Evolutionary conservation across 2,113 vertebrate genomes (phyloP), one percentile per base, ranked within the genome.

Genomic region (Dunckerocampus dactyliophorus): DNA sequence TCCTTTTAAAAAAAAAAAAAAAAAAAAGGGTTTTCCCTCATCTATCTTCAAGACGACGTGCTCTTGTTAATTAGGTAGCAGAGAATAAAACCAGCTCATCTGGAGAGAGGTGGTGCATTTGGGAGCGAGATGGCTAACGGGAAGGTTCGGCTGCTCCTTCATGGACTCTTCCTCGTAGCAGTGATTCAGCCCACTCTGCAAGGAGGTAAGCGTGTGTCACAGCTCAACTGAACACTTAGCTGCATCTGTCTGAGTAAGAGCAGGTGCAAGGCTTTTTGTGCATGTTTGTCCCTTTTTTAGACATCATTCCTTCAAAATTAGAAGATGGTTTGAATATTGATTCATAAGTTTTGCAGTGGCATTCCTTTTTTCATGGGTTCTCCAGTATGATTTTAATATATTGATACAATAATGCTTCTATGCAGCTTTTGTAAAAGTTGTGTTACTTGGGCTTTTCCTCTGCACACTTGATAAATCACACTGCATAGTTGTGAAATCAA

Each of bases 31-130:
- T 34, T 74, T 65, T 49, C 77, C 65, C 31, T 34, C 82, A n/a
- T 46, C 80, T 17, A 51, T 71, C 88, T 85, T 84, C 47, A 51
- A 89, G 84, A 85, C 88, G 80, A 82, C 16, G 54, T 75, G 88
- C 86, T 92, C 89, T 89, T 89, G 89, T 89, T 94, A 93, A 93
- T 94, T 93, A 88, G 89, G 89, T 89, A 85, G 86, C 77, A 88
- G 90, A 90, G 94, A 92, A 96, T 96, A 97, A 98, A 97, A 95
- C 90, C 91, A 89, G 89, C 90, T 79, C 90, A 88, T 90, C 70
- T 82, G 83, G 85, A 88, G 89, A 90, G 74, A 84, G 84, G 89
- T 81, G 82, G 90, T 91, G 91, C 92, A 95, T 93, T 97, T 89
- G 89, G 91, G 82, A 90, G 90, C 88, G 91, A 94, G 93, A 97